Conservation (phyloP, 2,888 invertebrate genomes). For the Myopa testacea region DNA sequence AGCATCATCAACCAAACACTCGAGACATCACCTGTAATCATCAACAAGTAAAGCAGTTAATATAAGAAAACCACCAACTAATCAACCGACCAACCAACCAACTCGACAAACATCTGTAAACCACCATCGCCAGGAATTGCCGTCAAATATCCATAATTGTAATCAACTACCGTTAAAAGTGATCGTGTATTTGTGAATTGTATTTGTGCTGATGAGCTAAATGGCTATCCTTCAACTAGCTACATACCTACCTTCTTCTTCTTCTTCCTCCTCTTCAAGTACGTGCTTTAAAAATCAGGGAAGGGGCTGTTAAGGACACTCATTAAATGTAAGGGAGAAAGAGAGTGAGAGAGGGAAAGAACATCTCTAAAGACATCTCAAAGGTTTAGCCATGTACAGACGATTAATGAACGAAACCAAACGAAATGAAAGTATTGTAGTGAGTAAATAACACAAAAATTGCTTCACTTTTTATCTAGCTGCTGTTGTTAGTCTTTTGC, state of each 20-base stretch:
- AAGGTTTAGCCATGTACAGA: slow-evolving; percentile 9
- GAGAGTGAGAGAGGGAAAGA: neutral
- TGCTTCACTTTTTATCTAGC: slow-evolving; percentile 10
- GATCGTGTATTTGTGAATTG: neutral
- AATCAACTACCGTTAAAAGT: neutral
- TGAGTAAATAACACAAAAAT: slow-evolving; percentile 33
- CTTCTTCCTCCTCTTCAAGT: neutral
- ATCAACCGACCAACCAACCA: no score
- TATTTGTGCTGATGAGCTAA: neutral
- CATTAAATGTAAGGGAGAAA: slow-evolving; percentile 2
- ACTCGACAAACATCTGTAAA: no score
- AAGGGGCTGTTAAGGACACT: slow-evolving; percentile 25
- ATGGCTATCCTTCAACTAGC: neutral
- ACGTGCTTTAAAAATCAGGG: neutral
- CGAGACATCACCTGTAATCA: no score
- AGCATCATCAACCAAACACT: no score
- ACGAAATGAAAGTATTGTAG: slow-evolving; percentile 28
- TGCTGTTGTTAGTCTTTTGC: slow-evolving; percentile 39
- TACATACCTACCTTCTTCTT: neutral
- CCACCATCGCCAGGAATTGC: neutral
- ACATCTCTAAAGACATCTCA: neutral
- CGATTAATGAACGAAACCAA: slow-evolving; percentile 5
- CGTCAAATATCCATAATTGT: neutral
- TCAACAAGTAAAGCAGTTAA: no score
- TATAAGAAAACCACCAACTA: no score